Evolutionary conservation across 2,113 vertebrate genomes (phyloP).

Genomic region (Gobius niger): DNA sequence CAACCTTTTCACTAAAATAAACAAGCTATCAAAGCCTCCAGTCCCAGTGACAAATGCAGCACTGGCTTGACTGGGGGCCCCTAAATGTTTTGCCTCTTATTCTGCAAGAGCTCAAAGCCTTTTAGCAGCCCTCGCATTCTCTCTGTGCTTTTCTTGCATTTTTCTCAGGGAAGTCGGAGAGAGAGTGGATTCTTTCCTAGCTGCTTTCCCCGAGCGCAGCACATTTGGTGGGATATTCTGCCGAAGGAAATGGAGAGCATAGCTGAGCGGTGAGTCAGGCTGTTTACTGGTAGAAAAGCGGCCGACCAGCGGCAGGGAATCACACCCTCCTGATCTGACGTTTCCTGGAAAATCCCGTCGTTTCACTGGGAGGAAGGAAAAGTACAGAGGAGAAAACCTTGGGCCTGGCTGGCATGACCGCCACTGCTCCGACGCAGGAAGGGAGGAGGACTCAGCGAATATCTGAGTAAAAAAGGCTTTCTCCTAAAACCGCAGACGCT

Average conservation of each 20-base stretch:
- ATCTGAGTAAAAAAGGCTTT: slow-evolving; percentile 51
- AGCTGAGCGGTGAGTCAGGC: slow-evolving; percentile 77
- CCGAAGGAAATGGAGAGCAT: slow-evolving; percentile 78
- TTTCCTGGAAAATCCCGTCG: slow-evolving; percentile 82
- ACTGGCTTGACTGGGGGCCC: slow-evolving; percentile 28
- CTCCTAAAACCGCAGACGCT: slow-evolving; percentile 40
- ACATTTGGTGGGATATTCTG: slow-evolving; percentile 76
- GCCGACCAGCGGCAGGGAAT: slow-evolving; percentile 75
- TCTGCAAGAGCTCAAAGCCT: slow-evolving; percentile 31
- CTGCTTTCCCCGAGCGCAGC: slow-evolving; percentile 70
- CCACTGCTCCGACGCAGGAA: slow-evolving; percentile 61
- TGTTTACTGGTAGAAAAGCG: slow-evolving; percentile 80
- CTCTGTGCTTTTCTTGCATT: slow-evolving; percentile 45
- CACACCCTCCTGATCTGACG: slow-evolving; percentile 76
- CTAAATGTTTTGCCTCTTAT: slow-evolving; percentile 41
- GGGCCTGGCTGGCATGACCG: slow-evolving; percentile 64
- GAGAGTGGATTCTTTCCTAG: slow-evolving; percentile 39
- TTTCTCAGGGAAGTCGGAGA: slow-evolving; percentile 37
- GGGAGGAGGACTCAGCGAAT: slow-evolving; percentile 62
- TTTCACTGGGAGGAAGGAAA: slow-evolving; percentile 79
- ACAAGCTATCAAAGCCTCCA: slow-evolving; percentile 58
- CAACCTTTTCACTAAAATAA: slow-evolving; percentile 52
- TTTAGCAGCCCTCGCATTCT: slow-evolving; percentile 22
- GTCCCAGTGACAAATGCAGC: slow-evolving; percentile 50
- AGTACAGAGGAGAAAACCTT: slow-evolving; percentile 69